phyloP scores from a whole-genome alignment of 2,797 vertebrate species.

The Gallinago solitaria region DNA sequence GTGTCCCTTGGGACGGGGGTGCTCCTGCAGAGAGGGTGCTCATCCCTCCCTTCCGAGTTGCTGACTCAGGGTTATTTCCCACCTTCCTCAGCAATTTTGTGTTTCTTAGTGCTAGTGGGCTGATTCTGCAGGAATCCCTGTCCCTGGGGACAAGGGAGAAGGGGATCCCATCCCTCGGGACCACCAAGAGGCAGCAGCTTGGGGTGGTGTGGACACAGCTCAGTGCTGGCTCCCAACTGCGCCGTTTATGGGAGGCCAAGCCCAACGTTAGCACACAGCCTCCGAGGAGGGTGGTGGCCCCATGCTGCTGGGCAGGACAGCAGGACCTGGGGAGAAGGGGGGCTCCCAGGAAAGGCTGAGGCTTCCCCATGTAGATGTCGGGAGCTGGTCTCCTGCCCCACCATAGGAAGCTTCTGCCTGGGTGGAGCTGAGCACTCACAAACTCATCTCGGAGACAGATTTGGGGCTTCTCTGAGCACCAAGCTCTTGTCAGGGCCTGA shows the following conservation, averaged over 20 bases:
- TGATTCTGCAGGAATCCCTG: neutral
- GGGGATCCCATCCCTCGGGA: neutral
- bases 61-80: neutral
- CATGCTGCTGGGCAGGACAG: neutral
- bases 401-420: neutral
- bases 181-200: neutral
- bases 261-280: neutral
- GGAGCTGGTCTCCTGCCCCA: neutral
- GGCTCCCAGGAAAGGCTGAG: neutral
- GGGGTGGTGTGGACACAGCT: neutral
- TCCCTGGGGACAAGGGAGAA: neutral
- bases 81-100: neutral
- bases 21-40: neutral
- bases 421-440: neutral
- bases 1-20: neutral
- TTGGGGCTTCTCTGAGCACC: neutral
- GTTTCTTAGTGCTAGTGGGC: fast-evolving
- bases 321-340: neutral
- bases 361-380: fast-evolving
- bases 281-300: neutral
- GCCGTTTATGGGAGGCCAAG: neutral
- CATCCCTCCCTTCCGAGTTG: neutral
- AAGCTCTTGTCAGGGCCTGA: neutral
- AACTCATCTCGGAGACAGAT: neutral
- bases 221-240: fast-evolving